These are phyloP conservation scores for Bolinopsis microptera DNA, from an alignment of 37 sponge, comb jelly and placozoan species.

Conservation along the genomic window DNA sequence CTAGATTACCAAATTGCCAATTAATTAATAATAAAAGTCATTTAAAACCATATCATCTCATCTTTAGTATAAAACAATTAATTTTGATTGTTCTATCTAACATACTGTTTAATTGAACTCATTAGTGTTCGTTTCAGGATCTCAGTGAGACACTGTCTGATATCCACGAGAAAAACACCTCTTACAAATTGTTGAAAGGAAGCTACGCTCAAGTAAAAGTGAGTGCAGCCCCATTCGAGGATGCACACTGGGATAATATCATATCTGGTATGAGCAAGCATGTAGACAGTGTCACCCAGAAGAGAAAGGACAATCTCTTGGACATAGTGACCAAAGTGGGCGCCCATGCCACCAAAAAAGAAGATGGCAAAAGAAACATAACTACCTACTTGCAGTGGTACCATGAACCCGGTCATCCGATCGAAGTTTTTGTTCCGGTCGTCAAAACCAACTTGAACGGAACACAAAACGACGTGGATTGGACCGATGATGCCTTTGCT, in stretches of 20 bases:
- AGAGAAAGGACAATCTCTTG: not conserved
- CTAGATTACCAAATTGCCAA: no score
- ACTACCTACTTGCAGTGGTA: not conserved
- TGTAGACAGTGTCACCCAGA: not conserved
- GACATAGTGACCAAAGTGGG: not conserved
- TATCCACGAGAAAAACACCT: not conserved
- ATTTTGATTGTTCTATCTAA: no score
- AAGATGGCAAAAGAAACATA: not conserved
- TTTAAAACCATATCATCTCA: no score
- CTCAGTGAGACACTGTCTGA: not conserved
- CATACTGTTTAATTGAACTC: no score
- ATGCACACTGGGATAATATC: not conserved
- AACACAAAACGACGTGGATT: not conserved
- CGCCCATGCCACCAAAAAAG: not conserved
- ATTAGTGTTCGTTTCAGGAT: no score
- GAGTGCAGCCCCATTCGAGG: not conserved
- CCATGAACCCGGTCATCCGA: not conserved
- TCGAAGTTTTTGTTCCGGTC: constrained; percentile 5
- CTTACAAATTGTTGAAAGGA: not conserved
- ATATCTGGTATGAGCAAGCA: not conserved
- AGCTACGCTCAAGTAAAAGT: not conserved
- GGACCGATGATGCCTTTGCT: not conserved
- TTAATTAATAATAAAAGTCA: no score
- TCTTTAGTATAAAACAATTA: no score
- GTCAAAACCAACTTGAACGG: not conserved